phyloP scores from a whole-genome alignment of 2,113 vertebrate genomes.

The Ibidorhyncha struthersii region DNA sequence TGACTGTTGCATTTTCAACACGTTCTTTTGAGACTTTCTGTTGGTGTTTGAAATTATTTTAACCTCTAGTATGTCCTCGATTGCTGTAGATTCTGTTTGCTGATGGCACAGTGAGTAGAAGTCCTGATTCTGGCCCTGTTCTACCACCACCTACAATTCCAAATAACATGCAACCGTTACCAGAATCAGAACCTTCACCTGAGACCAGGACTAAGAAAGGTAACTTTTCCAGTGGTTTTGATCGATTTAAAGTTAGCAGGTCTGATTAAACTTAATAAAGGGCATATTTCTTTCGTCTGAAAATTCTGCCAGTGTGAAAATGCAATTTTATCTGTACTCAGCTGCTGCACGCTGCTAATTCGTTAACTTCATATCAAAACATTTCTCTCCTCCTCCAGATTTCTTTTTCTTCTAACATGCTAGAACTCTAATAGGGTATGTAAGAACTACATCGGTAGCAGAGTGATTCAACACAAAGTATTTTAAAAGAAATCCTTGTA shows the following conservation, averaged over 20 bases:
- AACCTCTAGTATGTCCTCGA: neutral
- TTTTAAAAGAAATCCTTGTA: neutral
- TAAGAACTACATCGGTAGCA: neutral
- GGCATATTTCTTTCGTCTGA: neutral
- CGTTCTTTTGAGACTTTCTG: neutral
- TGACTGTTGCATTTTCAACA: neutral
- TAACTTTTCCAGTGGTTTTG: conserved; percentile 4
- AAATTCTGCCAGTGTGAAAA: neutral
- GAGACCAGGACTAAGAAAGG: conserved; percentile 72
- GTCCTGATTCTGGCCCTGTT: conserved; percentile 82
- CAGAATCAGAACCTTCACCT: neutral
- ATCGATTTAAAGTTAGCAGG: neutral
- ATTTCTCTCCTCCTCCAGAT: neutral
- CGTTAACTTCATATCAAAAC: neutral
- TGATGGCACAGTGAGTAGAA: conserved; percentile 84
- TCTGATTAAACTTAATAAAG: neutral
- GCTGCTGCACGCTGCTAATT: neutral
- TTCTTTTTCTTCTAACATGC: neutral
- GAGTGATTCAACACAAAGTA: neutral
- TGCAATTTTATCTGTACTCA: neutral
- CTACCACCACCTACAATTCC: neutral
- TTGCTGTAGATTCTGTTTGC: conserved; percentile 87
- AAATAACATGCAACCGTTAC: neutral
- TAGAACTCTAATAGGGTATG: neutral
- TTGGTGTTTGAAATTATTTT: neutral